Evolutionary conservation across 2,888 invertebrate species (phyloP).

Genomic region (Dasysyrphus tricinctus): DNA sequence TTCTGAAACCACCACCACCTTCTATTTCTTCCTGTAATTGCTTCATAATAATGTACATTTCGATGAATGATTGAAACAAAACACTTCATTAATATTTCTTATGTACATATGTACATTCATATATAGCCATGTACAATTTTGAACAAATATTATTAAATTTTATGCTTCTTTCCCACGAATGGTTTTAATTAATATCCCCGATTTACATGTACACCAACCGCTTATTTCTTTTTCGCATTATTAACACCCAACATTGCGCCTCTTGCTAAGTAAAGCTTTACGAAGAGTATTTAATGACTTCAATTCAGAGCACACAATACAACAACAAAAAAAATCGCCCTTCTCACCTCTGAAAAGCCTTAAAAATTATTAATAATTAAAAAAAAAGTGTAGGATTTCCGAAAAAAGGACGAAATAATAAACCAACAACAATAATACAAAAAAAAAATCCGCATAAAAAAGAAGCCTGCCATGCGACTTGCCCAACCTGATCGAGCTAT

Average conservation of each 20-base stretch:
- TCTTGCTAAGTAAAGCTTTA: slow-evolving; percentile 8
- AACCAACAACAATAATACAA: neutral
- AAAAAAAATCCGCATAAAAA: neutral
- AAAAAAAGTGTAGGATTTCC: slow-evolving; percentile 10
- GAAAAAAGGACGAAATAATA: slow-evolving; percentile 13
- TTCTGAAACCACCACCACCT: neutral
- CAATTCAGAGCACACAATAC: neutral
- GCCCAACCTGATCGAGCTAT: neutral
- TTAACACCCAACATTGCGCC: slow-evolving; percentile 4
- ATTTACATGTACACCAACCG: neutral
- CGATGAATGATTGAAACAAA: neutral
- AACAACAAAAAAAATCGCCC: neutral
- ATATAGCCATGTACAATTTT: neutral
- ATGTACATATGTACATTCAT: too few relatives aligned
- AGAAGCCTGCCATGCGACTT: slow-evolving; percentile 39
- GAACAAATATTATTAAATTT: neutral
- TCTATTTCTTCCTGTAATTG: neutral
- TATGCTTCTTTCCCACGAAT: slow-evolving; percentile 1
- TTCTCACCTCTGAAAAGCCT: slow-evolving; percentile 19
- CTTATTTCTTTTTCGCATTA: slow-evolving; percentile 6
- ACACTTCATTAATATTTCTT: neutral
- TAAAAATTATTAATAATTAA: slow-evolving; percentile 34
- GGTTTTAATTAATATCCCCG: neutral
- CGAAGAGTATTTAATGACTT: neutral
- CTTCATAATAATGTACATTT: neutral